Percentiles rank a stretch among this genome's conserved stretches.
Evolutionary conservation across 1,140 invertebrate species (phyloP).

Genomic region (Pachypeltis micranthus): DNA sequence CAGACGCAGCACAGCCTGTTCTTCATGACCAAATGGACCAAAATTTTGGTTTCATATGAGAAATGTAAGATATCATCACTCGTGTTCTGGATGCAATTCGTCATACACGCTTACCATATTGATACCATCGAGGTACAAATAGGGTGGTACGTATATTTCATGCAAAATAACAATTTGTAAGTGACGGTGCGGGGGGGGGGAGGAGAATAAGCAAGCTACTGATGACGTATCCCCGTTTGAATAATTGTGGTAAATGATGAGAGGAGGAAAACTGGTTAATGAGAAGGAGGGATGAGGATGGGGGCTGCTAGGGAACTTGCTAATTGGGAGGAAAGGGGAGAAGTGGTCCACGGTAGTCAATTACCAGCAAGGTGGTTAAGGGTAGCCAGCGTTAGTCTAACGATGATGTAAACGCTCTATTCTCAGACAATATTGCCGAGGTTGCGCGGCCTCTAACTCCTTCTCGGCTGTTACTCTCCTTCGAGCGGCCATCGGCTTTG

Average conservation of each 20-base stretch:
- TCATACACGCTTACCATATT: no score
- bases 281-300: not conserved
- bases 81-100: no score
- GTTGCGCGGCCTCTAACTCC: conserved; percentile 10
- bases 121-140: no score
- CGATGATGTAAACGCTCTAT: conserved; percentile 15
- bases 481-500: not conserved
- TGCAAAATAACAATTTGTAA: no score
- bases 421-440: conserved; percentile 15
- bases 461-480: not conserved
- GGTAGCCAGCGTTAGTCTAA: conserved; percentile 6
- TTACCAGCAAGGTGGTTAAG: conserved; percentile 1
- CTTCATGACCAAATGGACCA: no score
- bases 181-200: not conserved
- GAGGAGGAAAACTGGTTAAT: not conserved
- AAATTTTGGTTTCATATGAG: no score
- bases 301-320: not conserved
- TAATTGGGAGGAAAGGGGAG: conserved; percentile 1
- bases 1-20: no score
- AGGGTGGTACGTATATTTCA: no score
- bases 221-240: no score
- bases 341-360: not conserved
- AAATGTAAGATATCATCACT: no score
- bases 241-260: not conserved
- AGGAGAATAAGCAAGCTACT: no score